These are phyloP conservation scores for Ptychobarbus kaznakovi DNA, from an alignment of 2,797 vertebrate species.

Conservation along the genomic window DNA sequence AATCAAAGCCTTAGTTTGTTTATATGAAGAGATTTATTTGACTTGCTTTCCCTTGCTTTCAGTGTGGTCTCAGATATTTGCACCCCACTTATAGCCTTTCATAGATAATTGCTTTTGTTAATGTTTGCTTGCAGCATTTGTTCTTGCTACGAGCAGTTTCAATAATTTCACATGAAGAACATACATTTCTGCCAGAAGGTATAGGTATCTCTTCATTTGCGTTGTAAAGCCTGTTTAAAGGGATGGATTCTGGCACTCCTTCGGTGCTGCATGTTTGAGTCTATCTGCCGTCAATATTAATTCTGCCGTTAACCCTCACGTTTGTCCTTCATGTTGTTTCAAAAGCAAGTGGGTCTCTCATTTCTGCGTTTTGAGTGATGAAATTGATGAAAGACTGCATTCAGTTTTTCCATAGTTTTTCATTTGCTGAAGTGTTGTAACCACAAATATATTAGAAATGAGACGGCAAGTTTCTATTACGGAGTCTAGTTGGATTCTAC, in stretches of 20 bases:
- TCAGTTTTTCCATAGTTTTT: background rate
- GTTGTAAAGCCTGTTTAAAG: slow-evolving; percentile 6
- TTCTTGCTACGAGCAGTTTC: background rate
- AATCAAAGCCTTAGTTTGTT: background rate
- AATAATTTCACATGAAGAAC: slow-evolving; percentile 16
- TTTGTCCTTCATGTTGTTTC: slow-evolving; percentile 30
- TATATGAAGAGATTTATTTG: background rate
- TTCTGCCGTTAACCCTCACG: background rate
- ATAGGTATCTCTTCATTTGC: slow-evolving; percentile 17
- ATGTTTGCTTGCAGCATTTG: background rate
- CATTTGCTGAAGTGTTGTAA: background rate
- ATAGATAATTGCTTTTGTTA: background rate
- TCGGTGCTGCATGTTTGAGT: slow-evolving; percentile 5
- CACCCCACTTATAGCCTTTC: background rate
- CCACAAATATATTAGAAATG: background rate
- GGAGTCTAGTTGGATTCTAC: background rate
- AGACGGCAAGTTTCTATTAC: background rate
- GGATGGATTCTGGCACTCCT: background rate
- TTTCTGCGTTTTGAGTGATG: slow-evolving; percentile 4
- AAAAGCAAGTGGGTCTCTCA: background rate
- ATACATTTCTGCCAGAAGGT: background rate
- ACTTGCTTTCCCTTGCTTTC: background rate
- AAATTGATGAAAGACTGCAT: background rate
- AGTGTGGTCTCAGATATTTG: background rate
- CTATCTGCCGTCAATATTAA: background rate